Conservation (phyloP, 2,797 vertebrate genomes). For the Alcedo atthis region DNA sequence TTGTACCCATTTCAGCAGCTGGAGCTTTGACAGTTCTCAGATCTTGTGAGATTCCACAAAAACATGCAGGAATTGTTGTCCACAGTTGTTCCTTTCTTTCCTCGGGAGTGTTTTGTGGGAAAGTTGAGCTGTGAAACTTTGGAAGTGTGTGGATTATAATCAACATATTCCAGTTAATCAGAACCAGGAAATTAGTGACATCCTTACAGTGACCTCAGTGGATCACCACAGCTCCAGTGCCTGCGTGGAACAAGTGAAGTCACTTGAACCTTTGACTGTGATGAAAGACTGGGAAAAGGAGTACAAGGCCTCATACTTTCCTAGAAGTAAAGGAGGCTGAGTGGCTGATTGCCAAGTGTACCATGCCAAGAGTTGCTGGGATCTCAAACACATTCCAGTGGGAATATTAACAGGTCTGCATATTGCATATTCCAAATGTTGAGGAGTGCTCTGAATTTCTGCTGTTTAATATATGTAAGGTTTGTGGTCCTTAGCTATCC, state of each 20-base stretch:
- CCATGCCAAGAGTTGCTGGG: slow-evolving; percentile 3
- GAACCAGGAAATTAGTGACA: not conserved
- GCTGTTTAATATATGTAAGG: not conserved
- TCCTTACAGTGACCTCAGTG: not conserved
- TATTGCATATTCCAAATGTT: slow-evolving; percentile 12
- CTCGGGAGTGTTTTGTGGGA: not conserved
- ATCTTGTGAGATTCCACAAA: not conserved
- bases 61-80: not conserved
- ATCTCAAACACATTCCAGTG: not conserved
- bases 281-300: not conserved
- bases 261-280: not conserved
- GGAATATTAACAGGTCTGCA: slow-evolving; percentile 53
- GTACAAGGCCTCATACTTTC: not conserved
- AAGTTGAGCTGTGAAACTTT: not conserved
- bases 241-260: not conserved
- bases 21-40: not conserved
- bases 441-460: slow-evolving; percentile 9
- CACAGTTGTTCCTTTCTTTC: not conserved
- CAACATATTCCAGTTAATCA: not conserved
- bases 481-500: slow-evolving; percentile 33
- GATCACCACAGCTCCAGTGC: not conserved
- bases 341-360: slow-evolving; percentile 32
- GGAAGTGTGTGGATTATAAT: not conserved
- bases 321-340: not conserved
- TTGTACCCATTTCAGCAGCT: not conserved